These are phyloP conservation scores for Trypoxylon attenuatum DNA, from an alignment of 2,888 invertebrate species.

Conservation along the genomic window DNA sequence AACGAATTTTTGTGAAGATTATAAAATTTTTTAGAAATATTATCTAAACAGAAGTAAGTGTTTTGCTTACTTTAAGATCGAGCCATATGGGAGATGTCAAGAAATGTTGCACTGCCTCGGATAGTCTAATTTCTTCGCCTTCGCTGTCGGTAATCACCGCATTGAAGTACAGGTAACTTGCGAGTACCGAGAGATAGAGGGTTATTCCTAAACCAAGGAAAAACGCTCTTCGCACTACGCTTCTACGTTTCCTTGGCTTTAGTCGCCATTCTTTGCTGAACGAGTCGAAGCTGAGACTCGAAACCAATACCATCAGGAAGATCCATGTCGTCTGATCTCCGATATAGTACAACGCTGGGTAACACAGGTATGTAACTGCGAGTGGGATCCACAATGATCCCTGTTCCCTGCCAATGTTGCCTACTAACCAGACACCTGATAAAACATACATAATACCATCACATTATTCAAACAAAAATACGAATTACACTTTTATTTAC, in stretches of 20 bases:
- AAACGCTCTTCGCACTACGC: conserved; percentile 75
- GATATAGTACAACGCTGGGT: conserved; percentile 83
- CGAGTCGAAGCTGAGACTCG: conserved; percentile 84
- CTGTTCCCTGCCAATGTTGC: conserved; percentile 90
- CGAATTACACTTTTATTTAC: too few species aligned
- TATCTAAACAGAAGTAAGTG: too few species aligned
- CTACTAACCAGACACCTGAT: conserved; percentile 91
- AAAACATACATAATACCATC: conserved; percentile 35
- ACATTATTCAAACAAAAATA: background rate
- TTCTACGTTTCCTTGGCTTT: conserved; percentile 77
- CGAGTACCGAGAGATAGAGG: conserved; percentile 84
- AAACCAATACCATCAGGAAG: conserved; percentile 80
- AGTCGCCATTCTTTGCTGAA: conserved; percentile 88
- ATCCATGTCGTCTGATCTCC: conserved; percentile 85
- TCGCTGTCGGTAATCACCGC: conserved; percentile 89
- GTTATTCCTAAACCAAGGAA: conserved; percentile 80
- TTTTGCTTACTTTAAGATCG: conserved; percentile 76
- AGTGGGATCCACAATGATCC: conserved; percentile 84
- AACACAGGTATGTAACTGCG: conserved; percentile 80
- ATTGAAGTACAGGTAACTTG: conserved; percentile 90
- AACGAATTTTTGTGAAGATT: too few species aligned
- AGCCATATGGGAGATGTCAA: conserved; percentile 87
- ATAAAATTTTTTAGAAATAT: too few species aligned
- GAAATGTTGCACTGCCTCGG: conserved; percentile 92
- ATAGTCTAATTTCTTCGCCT: conserved; percentile 90